Evolutionary conservation across 2,113 vertebrate genomes (phyloP).

Genomic region (Xiphophorus couchianus): DNA sequence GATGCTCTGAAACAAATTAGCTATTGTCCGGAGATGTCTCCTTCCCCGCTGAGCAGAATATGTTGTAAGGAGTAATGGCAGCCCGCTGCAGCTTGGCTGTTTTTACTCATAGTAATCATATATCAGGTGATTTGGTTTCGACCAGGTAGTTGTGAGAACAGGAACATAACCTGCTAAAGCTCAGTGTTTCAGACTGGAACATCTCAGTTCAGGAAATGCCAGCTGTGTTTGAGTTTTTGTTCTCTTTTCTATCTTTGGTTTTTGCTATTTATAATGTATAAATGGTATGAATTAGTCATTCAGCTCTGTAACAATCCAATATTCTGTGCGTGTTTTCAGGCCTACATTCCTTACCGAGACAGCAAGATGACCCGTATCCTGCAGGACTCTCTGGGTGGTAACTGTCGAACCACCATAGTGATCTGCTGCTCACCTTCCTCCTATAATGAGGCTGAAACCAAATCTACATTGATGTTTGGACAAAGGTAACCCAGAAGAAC

Average conservation of each 20-base stretch:
- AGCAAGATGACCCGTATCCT: conserved; percentile 99
- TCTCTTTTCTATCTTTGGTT: background rate
- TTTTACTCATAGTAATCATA: background rate
- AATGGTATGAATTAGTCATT: background rate
- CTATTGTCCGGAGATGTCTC: conserved; percentile 43
- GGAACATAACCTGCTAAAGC: background rate
- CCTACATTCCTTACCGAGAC: conserved; percentile 96
- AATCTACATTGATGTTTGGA: conserved; percentile 94
- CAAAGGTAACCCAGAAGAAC: conserved; percentile 82
- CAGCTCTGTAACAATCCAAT: background rate
- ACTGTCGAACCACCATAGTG: conserved; percentile 97
- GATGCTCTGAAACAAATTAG: conserved; percentile 46
- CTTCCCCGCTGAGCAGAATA: background rate
- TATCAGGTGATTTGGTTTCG: background rate
- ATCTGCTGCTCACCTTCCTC: conserved; percentile 98
- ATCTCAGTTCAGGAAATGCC: background rate
- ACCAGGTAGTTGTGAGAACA: background rate
- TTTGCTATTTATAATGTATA: too few species aligned
- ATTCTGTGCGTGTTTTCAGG: conserved; percentile 67
- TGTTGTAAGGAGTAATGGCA: background rate
- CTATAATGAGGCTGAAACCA: conserved; percentile 93
- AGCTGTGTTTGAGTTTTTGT: background rate
- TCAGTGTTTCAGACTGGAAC: background rate
- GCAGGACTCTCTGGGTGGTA: conserved; percentile 95
- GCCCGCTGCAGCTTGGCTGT: background rate